phyloP scores from a whole-genome alignment of 2,797 vertebrate species.

The Pristis pectinata region DNA sequence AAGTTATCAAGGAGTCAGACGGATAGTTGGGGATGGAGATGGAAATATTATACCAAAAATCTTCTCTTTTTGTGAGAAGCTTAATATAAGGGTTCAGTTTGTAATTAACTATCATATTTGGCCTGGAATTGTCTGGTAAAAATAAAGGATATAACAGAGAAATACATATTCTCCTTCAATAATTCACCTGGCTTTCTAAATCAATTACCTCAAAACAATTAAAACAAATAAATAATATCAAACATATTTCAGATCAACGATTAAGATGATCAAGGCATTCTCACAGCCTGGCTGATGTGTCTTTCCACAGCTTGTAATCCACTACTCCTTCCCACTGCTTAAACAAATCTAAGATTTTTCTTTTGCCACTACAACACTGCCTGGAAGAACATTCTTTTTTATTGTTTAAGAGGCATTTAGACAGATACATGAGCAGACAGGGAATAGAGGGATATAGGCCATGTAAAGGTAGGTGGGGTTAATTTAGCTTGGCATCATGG shows the following conservation, averaged over 20 bases:
- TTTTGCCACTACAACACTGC: neutral
- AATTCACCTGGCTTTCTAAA: neutral
- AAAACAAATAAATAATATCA: neutral
- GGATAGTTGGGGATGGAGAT: neutral
- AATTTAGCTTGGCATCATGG: too few relatives aligned
- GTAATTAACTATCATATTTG: neutral
- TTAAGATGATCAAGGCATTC: neutral
- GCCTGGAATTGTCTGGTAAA: neutral
- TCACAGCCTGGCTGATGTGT: neutral
- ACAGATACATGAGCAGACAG: too few relatives aligned
- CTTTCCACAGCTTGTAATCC: neutral
- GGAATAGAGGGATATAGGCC: too few relatives aligned
- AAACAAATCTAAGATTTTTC: neutral
- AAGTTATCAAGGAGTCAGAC: neutral
- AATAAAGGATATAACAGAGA: neutral
- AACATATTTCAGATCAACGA: neutral
- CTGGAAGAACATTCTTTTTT: neutral
- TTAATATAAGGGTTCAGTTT: neutral
- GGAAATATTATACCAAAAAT: neutral
- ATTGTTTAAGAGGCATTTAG: too few relatives aligned
- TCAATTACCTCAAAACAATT: neutral
- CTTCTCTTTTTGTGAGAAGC: too few relatives aligned
- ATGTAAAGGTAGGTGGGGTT: too few relatives aligned
- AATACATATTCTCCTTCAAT: neutral
- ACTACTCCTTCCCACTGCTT: neutral